Percentiles rank a stretch among this genome's conserved stretches.
Conservation (phyloP, 2,797 vertebrate genomes). For the Mycteria americana region DNA sequence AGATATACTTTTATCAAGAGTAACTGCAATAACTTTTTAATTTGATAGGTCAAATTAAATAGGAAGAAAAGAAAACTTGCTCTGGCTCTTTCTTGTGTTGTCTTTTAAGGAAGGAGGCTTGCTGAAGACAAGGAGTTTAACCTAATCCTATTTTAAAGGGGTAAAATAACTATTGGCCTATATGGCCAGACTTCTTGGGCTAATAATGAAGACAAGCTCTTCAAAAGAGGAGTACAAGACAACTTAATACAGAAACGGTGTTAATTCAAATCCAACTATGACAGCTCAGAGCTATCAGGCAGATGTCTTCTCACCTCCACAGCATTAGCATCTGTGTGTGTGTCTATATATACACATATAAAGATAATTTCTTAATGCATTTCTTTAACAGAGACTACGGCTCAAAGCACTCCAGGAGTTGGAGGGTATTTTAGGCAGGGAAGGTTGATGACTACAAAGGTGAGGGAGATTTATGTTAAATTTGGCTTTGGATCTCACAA, state of each 20-base stretch:
- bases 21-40: neutral
- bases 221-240: neutral
- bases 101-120: neutral
- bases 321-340: neutral
- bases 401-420: neutral
- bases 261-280: neutral
- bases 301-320: conserved; percentile 31
- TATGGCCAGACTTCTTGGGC: neutral
- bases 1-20: neutral
- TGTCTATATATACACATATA: neutral
- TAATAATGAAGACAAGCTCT: neutral
- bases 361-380: conserved; percentile 19
- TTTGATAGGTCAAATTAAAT: neutral
- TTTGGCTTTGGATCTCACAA: neutral
- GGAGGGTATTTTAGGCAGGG: neutral
- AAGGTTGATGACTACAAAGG: conserved; percentile 7
- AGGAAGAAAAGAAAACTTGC: neutral
- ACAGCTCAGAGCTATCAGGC: neutral
- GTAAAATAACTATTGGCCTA: neutral
- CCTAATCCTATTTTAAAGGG: neutral
- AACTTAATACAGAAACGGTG: neutral
- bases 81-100: neutral
- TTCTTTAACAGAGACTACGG: neutral
- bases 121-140: neutral
- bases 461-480: neutral